phyloP scores from a whole-genome alignment of 2,113 vertebrate genomes.

The Strigops habroptila region DNA sequence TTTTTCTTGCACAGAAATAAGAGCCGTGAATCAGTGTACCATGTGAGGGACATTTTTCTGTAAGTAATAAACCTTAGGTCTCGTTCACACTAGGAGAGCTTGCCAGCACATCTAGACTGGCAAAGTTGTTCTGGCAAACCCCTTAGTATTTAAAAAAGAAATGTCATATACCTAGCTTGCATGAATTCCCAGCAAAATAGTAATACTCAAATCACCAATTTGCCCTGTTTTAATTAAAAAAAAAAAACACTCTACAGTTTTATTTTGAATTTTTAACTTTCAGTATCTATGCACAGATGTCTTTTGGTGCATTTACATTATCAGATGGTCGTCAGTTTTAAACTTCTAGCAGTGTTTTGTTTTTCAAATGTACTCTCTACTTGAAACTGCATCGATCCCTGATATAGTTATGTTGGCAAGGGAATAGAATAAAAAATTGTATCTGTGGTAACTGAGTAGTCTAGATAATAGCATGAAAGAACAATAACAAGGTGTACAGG shows the following conservation, averaged over 20 bases:
- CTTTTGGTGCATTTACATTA: neutral
- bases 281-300: neutral
- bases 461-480: constrained; percentile 39
- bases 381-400: neutral
- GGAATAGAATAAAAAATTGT: neutral
- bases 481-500: constrained; percentile 42
- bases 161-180: neutral
- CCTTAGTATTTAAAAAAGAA: neutral
- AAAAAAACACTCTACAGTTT: neutral
- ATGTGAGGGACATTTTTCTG: neutral
- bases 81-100: neutral
- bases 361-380: neutral
- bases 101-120: neutral
- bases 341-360: neutral
- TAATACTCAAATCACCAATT: neutral
- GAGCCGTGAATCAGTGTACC: neutral
- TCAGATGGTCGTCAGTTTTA: neutral
- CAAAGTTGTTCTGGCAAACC: neutral
- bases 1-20: neutral
- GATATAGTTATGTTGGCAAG: neutral
- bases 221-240: neutral
- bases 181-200: neutral
- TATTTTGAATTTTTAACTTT: neutral
- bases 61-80: neutral
- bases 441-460: constrained; percentile 27